Percentiles rank a stretch among this genome's conserved stretches.
Evolutionary conservation across 2,113 vertebrate species (phyloP).

Genomic region (Bubo blakistoni): DNA sequence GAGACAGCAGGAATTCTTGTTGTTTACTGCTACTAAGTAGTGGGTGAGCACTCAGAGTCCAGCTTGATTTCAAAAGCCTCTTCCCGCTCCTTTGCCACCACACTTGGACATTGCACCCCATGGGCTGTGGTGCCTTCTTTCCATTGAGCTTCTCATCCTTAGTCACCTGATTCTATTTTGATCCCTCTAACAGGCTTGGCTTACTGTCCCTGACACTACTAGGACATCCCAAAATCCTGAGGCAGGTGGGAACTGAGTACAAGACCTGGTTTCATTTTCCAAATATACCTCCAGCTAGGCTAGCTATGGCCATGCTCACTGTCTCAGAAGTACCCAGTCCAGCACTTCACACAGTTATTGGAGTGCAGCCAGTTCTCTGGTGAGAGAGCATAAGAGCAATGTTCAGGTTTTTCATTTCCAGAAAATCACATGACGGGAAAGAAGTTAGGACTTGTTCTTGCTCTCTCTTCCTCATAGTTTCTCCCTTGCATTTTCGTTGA

Average conservation of each 20-base stretch:
- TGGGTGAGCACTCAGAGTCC: background rate
- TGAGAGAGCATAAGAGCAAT: background rate
- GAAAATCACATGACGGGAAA: background rate
- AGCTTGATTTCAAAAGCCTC: background rate
- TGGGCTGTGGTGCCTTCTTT: background rate
- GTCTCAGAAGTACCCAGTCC: background rate
- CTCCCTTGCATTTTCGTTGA: background rate
- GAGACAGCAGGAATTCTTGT: background rate
- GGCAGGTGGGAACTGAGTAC: background rate
- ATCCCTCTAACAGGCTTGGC: background rate
- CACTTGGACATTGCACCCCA: fast-evolving
- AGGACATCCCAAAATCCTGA: background rate
- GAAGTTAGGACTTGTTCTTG: background rate
- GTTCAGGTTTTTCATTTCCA: background rate
- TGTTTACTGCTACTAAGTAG: background rate
- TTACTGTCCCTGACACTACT: background rate
- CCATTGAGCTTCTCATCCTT: background rate
- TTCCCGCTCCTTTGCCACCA: background rate
- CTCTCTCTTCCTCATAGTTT: background rate
- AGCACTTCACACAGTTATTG: background rate
- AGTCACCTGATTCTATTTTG: background rate
- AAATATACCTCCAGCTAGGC: background rate
- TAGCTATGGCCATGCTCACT: background rate
- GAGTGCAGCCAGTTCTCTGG: background rate
- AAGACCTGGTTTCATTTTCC: background rate